Base-by-base conservation (phyloP, 2,797 vertebrate genomes). In the Gymnocypris eckloni region DNA sequence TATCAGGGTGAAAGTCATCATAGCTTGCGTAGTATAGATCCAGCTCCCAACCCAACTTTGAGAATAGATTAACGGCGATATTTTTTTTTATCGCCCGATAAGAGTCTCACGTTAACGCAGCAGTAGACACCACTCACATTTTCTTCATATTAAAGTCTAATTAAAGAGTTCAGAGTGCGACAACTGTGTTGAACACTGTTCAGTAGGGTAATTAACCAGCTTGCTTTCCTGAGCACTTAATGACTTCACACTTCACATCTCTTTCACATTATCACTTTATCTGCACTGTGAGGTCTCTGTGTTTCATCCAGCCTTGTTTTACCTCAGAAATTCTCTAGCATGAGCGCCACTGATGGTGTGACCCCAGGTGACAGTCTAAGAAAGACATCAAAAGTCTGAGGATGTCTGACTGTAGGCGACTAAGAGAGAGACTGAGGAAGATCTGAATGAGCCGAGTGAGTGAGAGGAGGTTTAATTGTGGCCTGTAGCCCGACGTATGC, bases 381-480 rank as follows among this genome's bases (percentile, higher is more conserved):
- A 79, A 66, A 86, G 76, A 80, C 33, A 22, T 75, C 52, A 41
- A 81, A 39, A 59, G 79, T 71, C 59, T 75, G 43, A 39, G 81
- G 7, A 79, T 69, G 75, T 13, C 52, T 22, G 45, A 61, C 54
- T 83, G 66, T 28, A 37, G 25, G 18, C 15, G 10, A 56, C 7
- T 9, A n/a, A 56, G 69, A 56, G n/a, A 43, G 39, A 45, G 16
- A 76, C 45, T 45, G 28, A 43, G 71, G 48, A n/a, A 50, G 20
- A 56, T 56, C 25, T 56, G 70, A 82, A 56, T 70, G 37, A 75
- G 79, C 13, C 2, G 20, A 41, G 61, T 11, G 22, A 18, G 41
- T 66, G 39, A 33, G 70, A 37, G 22, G 39, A 73, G 69, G 81
- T 86, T 81, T 87, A 86, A 75, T 79, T 13, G 28, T 79, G 81